Evolutionary conservation across 2,113 vertebrate species (phyloP), one percentile per base, ranked within the genome.

Genomic region (Thinocorus orbignyianus): DNA sequence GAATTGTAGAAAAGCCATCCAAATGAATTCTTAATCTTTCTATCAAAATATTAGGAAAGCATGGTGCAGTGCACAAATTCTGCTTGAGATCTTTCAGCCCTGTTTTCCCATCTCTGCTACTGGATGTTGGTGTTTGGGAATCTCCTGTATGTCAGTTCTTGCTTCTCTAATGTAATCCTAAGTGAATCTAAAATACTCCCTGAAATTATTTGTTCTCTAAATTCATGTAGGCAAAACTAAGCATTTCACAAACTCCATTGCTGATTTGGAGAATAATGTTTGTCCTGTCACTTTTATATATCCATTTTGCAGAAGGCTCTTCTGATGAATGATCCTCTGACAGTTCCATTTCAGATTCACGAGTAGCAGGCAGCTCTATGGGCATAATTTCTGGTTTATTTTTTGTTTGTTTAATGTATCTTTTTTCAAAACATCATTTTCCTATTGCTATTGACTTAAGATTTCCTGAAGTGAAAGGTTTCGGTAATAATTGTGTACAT

Each of bases 401-500:
- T 42, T 58, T 64, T 48, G 15, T n/a, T 73, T 33, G 10, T 24
- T 81, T 86, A 65, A n/a, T 16, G 1, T 15, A 51, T 42, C 31
- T 74, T 52, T 51, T 72, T 68, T 65, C 23, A 41, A 5, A 8
- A 58, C 39, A 81, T 54, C 8, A 54, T 64, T 88, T 87, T 69
- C 28, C 41, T 77, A 3, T 88, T 19, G 37, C 35, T 44, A 46
- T 14, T 86, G 49, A 28, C 76, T 61, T 80, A 71, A 16, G 61
- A 79, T 69, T 78, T 93, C 73, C 73, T 93, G 68, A 78, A 93
- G 54, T 55, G 48, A 81, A 86, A 84, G 31, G 28, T 81, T 94
- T 78, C 80, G 39, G 51, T 78, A 70, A 44, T 62, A 86, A 37
- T 31, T 91, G 57, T 7, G 6, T 69, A 44, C 31, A 20, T 70